Conservation (phyloP, 2,888 invertebrate genomes). For the Cyaniris semiargus region DNA sequence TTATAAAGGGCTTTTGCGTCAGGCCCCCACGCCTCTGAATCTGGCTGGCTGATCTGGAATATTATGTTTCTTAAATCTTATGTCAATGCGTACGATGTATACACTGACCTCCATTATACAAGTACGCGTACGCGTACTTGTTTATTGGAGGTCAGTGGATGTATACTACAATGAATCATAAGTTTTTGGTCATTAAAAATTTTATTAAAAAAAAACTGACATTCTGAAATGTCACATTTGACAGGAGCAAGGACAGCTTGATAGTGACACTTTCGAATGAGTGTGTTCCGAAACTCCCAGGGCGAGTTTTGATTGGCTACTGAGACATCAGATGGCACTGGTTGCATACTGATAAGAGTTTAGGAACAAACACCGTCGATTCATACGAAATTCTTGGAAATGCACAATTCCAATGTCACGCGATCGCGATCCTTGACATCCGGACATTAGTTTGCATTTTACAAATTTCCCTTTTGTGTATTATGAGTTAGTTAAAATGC, state of each 20-base stretch:
- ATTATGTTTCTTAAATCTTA: too few relatives aligned
- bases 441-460: background rate
- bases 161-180: too few relatives aligned
- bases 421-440: conserved; percentile 39
- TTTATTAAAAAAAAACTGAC: background rate
- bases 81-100: too few relatives aligned
- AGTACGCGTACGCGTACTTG: too few relatives aligned
- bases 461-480: conserved; percentile 24
- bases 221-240: background rate
- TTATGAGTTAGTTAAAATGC: conserved; percentile 35
- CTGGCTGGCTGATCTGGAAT: too few relatives aligned
- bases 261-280: background rate
- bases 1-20: too few relatives aligned
- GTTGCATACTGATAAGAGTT: background rate
- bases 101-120: too few relatives aligned
- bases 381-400: conserved; percentile 42
- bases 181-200: background rate
- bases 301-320: background rate
- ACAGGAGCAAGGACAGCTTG: too few relatives aligned
- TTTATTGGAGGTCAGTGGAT: too few relatives aligned
- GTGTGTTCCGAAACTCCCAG: background rate
- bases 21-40: too few relatives aligned
- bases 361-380: background rate
- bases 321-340: background rate
- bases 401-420: conserved; percentile 40